Conservation (phyloP, 2,797 vertebrate genomes). For the Etheostoma perlongum region DNA sequence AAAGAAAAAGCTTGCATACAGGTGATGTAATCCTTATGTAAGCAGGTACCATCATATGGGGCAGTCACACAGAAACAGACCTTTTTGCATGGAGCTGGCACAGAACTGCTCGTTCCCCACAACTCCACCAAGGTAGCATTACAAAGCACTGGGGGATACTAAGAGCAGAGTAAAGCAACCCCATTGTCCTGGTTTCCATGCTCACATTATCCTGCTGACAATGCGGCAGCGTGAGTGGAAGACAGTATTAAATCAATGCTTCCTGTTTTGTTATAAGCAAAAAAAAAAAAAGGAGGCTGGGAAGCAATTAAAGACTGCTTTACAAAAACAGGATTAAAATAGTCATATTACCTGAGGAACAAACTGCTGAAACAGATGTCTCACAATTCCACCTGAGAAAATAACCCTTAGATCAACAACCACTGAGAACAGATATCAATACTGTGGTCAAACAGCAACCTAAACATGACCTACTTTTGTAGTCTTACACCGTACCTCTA, state of each 20-base stretch:
- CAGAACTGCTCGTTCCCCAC: constrained; percentile 26
- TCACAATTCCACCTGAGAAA: constrained; percentile 47
- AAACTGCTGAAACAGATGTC: constrained; percentile 37
- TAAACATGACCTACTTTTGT: neutral
- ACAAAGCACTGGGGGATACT: constrained; percentile 39
- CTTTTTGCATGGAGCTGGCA: constrained; percentile 10
- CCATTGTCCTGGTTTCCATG: constrained; percentile 64
- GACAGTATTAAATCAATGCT: constrained; percentile 66
- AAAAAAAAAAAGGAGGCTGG: constrained; percentile 43
- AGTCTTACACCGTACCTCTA: neutral
- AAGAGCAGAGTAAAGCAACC: constrained; percentile 53
- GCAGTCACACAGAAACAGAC: constrained; percentile 42
- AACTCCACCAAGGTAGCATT: constrained; percentile 31
- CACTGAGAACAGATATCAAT: constrained; percentile 7
- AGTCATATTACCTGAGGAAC: constrained; percentile 68
- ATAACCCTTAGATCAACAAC: constrained; percentile 34
- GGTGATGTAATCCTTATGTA: constrained; percentile 43
- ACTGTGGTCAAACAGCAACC: constrained; percentile 1
- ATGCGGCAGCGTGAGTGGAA: constrained; percentile 54
- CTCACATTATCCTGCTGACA: constrained; percentile 56
- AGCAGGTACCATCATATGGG: constrained; percentile 45
- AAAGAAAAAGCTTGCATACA: neutral
- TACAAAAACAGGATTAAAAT: constrained; percentile 60
- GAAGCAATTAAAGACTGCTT: constrained; percentile 67
- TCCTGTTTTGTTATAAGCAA: constrained; percentile 58